These are phyloP conservation scores for Sarcophaga bullata DNA, from an alignment of 1,140 invertebrate genomes.

Conservation along the genomic window DNA sequence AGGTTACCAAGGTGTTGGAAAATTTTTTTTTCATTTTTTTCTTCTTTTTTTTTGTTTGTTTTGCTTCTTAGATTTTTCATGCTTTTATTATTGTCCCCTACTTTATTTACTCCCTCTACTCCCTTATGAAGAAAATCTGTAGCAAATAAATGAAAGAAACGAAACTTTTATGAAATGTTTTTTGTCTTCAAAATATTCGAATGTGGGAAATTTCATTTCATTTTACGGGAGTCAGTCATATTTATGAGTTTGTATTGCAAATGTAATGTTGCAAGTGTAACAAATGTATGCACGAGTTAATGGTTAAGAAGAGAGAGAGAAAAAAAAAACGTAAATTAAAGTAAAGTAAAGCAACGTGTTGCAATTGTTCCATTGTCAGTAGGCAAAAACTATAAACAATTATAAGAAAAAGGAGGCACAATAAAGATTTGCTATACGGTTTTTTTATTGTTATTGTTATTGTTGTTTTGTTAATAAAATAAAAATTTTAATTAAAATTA, in stretches of 20 bases:
- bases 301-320: too few species aligned
- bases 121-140: too few species aligned
- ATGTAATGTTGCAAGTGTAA: neutral
- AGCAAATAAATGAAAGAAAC: neutral
- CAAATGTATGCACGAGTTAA: too few species aligned
- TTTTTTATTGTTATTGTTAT: neutral
- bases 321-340: neutral
- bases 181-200: neutral
- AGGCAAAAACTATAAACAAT: neutral
- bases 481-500: slow-evolving; percentile 3
- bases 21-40: too few species aligned
- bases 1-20: slow-evolving; percentile 36
- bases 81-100: slow-evolving; percentile 30
- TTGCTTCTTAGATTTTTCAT: too few species aligned
- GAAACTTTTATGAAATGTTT: neutral
- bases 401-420: neutral
- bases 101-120: slow-evolving; percentile 25
- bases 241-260: neutral
- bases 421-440: neutral
- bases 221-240: neutral
- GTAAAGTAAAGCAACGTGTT: neutral
- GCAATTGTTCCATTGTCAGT: slow-evolving; percentile 16
- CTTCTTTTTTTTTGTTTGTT: too few species aligned
- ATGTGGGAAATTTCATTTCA: slow-evolving; percentile 8
- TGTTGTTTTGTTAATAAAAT: neutral